Base-by-base conservation (phyloP, 2,888 invertebrate species). In the Apeira syringaria region DNA sequence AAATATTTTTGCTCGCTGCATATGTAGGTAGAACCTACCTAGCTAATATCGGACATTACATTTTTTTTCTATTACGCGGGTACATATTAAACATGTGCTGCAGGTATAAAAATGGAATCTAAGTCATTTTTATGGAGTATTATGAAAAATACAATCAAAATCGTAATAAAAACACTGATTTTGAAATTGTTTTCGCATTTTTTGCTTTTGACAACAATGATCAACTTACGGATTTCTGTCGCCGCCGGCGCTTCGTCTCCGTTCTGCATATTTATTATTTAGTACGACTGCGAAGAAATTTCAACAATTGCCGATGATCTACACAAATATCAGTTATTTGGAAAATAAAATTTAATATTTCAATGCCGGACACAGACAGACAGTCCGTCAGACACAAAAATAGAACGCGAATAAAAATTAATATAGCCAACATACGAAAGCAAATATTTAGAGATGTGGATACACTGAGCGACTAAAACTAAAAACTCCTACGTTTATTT, bases 351-450 rank as follows among this genome's bases (percentile, higher is more conserved):
- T 74, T 68, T 65, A 77, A 75, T 61, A 72, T 68, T n/a, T n/a
- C n/a, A n/a, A n/a, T n/a, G n/a, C n/a, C n/a, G n/a, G n/a, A n/a
- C n/a, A n/a, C n/a, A 61, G 77, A 73, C 73, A 69, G 70, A 86
- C 80, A 71, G 82, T 9, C 88, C 87, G 88, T 89, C 89, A 88
- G 85, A 81, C 88, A 86, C 87, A 85, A 89, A 88, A 89, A 89
- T 89, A 89, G 89, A 89, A 88, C 82, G 83, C 82, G 87, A 86
- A 78, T 84, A 80, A 80, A 84, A 87, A 87, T 3, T 84, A 80
- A 82, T 85, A 77, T 75, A 69, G 75, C 80, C 79, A 80, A 81
- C 80, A 61, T 68, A 64, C 59, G 61, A 64, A 15, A 11, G 61
- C 44, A 35, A 47, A 41, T 47, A 47, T n/a, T 28, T 47, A 54